Evolutionary conservation across 2,797 vertebrate genomes (phyloP).

Genomic region (Centroberyx gerrardi): DNA sequence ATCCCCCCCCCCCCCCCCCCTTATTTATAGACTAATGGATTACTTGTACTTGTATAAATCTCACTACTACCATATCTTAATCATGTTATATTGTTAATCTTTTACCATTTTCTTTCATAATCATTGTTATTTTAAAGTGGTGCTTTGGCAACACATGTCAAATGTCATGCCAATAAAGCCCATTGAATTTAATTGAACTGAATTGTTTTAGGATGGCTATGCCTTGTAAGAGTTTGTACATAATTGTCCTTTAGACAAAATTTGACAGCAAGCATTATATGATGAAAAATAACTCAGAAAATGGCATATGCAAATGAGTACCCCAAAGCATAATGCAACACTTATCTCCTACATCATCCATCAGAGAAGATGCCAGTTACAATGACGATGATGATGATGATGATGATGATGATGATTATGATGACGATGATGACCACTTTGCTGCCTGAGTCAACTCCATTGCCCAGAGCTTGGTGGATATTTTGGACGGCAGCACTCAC

Average conservation of each 20-base stretch:
- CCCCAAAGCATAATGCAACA: neutral
- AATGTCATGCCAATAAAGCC: too few species aligned
- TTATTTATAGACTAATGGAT: too few species aligned
- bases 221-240: too few species aligned
- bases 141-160: too few species aligned
- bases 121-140: too few species aligned
- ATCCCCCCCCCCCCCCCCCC: too few species aligned
- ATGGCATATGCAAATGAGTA: neutral
- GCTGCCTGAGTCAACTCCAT: constrained; percentile 49
- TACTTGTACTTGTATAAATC: too few species aligned
- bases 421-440: constrained; percentile 43
- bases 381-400: constrained; percentile 2
- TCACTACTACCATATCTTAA: too few species aligned
- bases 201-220: too few species aligned
- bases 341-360: constrained; percentile 20
- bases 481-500: constrained; percentile 70
- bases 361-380: constrained; percentile 12
- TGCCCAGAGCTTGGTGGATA: constrained; percentile 64
- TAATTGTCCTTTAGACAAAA: neutral
- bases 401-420: constrained; percentile 9
- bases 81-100: too few species aligned
- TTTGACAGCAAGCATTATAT: constrained; percentile 1
- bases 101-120: too few species aligned
- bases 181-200: too few species aligned
- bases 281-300: neutral